Base-by-base conservation (phyloP, 1,140 invertebrate genomes). In the Teleopsis dalmanni region DNA sequence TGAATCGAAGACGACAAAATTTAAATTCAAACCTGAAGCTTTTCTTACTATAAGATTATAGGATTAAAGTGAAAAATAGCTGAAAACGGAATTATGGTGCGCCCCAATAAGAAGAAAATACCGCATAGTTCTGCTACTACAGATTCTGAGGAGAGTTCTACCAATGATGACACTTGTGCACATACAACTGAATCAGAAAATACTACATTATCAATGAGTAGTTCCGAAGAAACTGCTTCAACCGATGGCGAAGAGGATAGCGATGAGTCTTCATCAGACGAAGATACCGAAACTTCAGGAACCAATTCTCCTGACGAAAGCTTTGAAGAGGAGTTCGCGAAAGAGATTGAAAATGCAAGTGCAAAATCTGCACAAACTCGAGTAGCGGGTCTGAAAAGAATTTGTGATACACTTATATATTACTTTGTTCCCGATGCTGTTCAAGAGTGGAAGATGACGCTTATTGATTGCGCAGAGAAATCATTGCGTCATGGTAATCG, bases 241-340 rank as follows among this genome's bases (percentile, higher is more conserved):
- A 67, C n/a, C n/a, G n/a, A n/a, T n/a, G n/a, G n/a, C n/a, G n/a
- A n/a, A n/a, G n/a, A n/a, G n/a, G n/a, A n/a, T n/a, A n/a, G n/a
- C n/a, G n/a, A n/a, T n/a, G n/a, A n/a, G n/a, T n/a, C n/a, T n/a
- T n/a, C n/a, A n/a, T n/a, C n/a, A n/a, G n/a, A n/a, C n/a, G n/a
- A n/a, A n/a, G n/a, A n/a, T n/a, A n/a, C n/a, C n/a, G n/a, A n/a
- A n/a, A n/a, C n/a, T n/a, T n/a, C n/a, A n/a, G n/a, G n/a, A n/a
- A n/a, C n/a, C n/a, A n/a, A n/a, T n/a, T n/a, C n/a, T n/a, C n/a
- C n/a, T n/a, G n/a, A 61, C 18, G 91, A 95, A 62, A 79, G 84
- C 31, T 85, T 92, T 59, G 92, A 96, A 71, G 91, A 95, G 43
- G 91, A 93, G 71, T 72, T 96, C 16, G 78, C 81, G 21, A 88